Evolutionary conservation across 2,113 vertebrate species (phyloP).

Genomic region (Prunella himalayana): DNA sequence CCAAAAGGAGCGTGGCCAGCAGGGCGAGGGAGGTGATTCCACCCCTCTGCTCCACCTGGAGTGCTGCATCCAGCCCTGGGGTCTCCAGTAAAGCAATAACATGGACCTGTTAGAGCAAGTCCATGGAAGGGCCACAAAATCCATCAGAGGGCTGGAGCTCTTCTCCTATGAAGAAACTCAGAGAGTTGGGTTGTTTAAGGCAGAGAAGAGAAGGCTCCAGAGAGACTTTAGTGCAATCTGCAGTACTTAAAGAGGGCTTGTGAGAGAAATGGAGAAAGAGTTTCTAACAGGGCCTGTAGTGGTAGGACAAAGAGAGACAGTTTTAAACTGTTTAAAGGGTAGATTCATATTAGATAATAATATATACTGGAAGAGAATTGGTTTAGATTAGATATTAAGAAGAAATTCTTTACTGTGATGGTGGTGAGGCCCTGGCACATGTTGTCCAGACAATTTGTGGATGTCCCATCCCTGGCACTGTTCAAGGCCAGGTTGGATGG

Average conservation of each 20-base stretch:
- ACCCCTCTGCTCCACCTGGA: neutral
- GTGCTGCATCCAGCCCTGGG: too few relatives aligned
- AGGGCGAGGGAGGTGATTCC: neutral
- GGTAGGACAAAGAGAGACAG: neutral
- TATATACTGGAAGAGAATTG: neutral
- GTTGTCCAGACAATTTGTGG: neutral
- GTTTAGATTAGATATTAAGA: neutral
- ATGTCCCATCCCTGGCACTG: neutral
- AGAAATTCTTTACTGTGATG: neutral
- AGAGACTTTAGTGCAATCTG: neutral
- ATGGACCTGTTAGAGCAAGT: rapidly evolving
- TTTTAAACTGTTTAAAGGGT: neutral
- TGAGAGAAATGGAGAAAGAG: neutral
- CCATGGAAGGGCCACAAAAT: neutral
- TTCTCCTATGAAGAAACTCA: neutral
- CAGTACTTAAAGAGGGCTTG: neutral
- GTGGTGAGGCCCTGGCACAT: too few relatives aligned
- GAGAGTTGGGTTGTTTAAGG: neutral
- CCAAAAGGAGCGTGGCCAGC: neutral
- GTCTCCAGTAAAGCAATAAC: neutral
- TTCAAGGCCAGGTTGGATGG: neutral
- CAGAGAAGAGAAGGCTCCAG: neutral
- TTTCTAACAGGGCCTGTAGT: neutral
- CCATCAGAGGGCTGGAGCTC: neutral
- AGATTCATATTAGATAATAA: neutral